A percentile compares a stretch with the other conserved stretches of the same genome.
Evolutionary conservation across 2,113 vertebrate species (phyloP).

Genomic region (Phoenicopterus ruber): DNA sequence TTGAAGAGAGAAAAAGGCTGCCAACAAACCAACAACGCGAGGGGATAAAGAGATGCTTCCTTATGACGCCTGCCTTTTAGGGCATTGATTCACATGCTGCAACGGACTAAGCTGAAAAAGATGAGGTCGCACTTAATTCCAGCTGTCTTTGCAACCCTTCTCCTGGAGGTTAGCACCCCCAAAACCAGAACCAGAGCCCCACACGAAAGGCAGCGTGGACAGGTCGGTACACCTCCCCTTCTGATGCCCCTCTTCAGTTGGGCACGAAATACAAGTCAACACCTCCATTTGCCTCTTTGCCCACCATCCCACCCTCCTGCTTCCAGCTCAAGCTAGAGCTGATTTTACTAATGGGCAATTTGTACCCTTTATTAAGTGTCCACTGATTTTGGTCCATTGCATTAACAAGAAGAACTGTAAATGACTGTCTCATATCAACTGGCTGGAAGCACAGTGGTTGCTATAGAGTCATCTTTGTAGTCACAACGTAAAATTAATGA

Average conservation of each 20-base stretch:
- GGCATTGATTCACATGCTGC: fast-evolving
- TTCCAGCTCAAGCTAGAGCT: not conserved
- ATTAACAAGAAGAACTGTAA: not conserved
- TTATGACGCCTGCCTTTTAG: not conserved
- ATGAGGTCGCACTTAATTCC: not conserved
- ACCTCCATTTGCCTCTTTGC: not conserved
- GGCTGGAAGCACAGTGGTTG: not conserved
- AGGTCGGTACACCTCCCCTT: fast-evolving
- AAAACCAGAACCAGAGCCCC: not conserved
- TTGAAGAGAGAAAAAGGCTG: not conserved
- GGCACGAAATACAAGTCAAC: not conserved
- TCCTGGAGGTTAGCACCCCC: not conserved
- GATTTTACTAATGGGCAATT: not conserved
- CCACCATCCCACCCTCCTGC: not conserved
- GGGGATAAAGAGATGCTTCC: not conserved
- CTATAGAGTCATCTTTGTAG: constrained; percentile 30
- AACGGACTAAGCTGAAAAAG: not conserved
- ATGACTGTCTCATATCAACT: not conserved
- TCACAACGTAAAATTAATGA: constrained; percentile 68
- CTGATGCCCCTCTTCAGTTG: not conserved
- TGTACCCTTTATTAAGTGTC: not conserved
- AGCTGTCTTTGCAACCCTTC: not conserved
- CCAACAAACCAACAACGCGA: not conserved
- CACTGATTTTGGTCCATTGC: not conserved
- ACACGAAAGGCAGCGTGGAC: not conserved